These are phyloP conservation scores for Buceros bicornis DNA, from an alignment of 2,797 vertebrate species.

Conservation along the genomic window DNA sequence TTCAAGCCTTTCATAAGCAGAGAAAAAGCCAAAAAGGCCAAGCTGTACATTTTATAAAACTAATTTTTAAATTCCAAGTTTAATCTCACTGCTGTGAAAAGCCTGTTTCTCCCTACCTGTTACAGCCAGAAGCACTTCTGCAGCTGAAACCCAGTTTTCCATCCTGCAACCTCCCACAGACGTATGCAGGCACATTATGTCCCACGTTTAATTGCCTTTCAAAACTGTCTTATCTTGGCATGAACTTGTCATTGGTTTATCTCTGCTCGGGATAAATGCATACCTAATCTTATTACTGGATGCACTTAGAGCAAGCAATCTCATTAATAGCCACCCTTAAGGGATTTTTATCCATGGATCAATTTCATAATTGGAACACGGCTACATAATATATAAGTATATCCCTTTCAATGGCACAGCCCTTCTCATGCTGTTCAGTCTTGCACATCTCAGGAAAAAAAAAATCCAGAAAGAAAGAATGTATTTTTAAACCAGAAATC, in stretches of 20 bases:
- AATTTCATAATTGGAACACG: conserved; percentile 64
- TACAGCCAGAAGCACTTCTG: neutral
- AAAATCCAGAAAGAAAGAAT: neutral
- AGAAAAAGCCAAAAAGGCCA: neutral
- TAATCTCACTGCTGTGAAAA: neutral
- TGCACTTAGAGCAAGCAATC: conserved; percentile 59
- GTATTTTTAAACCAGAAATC: conserved; percentile 19
- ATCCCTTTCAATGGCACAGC: neutral
- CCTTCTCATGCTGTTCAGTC: neutral
- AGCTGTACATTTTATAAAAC: neutral
- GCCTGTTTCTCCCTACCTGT: conserved; percentile 6
- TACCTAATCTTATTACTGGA: conserved; percentile 70
- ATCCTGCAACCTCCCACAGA: conserved; percentile 43
- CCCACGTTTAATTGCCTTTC: conserved; percentile 69
- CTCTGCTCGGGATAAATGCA: conserved; percentile 65
- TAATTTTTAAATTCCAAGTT: neutral
- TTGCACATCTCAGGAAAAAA: conserved; percentile 19
- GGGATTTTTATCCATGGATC: conserved; percentile 70
- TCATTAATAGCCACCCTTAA: conserved; percentile 69
- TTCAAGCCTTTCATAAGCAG: neutral
- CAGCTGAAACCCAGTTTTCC: neutral
- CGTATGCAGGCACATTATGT: conserved; percentile 19
- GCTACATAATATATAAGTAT: conserved; percentile 46
- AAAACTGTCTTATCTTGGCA: conserved; percentile 66
- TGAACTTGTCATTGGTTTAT: conserved; percentile 59